Evolutionary conservation across 1,140 invertebrate species (phyloP).

Genomic region (Phymorhynchus buccinoides): DNA sequence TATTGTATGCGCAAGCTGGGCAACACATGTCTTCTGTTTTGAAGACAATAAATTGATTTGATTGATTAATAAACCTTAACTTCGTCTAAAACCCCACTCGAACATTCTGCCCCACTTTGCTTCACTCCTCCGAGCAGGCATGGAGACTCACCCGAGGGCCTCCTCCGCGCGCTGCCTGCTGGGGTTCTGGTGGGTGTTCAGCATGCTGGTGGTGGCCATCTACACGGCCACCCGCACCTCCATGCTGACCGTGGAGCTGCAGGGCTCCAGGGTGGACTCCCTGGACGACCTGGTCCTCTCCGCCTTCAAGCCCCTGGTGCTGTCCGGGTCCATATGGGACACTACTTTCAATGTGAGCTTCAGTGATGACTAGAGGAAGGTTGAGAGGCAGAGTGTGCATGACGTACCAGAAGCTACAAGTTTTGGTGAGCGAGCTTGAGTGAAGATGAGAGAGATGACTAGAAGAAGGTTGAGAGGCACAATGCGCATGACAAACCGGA

Average conservation of each 20-base stretch:
- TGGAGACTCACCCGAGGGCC: conserved; percentile 69
- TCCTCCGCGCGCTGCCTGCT: conserved; percentile 76
- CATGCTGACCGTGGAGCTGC: conserved; percentile 48
- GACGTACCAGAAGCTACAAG: no score
- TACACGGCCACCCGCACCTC: conserved; percentile 53
- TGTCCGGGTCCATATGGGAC: conserved; percentile 91
- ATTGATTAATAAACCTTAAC: no score
- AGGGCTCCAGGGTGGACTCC: conserved; percentile 42
- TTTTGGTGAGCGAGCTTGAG: conserved; percentile 40
- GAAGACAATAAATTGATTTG: no score
- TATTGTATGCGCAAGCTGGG: no score
- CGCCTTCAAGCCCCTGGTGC: conserved; percentile 85
- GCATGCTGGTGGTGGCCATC: conserved; percentile 45
- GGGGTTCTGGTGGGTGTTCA: conserved; percentile 53
- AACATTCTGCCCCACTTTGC: no score
- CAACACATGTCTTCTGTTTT: no score
- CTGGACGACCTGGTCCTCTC: conserved; percentile 44
- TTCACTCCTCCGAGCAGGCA: no score
- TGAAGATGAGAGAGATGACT: conserved; percentile 42
- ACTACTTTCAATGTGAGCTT: conserved; percentile 84
- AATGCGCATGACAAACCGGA: not conserved
- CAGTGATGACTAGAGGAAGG: conserved; percentile 46
- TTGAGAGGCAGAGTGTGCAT: conserved; percentile 48
- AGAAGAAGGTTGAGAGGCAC: not conserved
- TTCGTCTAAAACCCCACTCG: no score